Base-by-base conservation (phyloP, 2,113 vertebrate species). In the Brachypodius melanocephalos region DNA sequence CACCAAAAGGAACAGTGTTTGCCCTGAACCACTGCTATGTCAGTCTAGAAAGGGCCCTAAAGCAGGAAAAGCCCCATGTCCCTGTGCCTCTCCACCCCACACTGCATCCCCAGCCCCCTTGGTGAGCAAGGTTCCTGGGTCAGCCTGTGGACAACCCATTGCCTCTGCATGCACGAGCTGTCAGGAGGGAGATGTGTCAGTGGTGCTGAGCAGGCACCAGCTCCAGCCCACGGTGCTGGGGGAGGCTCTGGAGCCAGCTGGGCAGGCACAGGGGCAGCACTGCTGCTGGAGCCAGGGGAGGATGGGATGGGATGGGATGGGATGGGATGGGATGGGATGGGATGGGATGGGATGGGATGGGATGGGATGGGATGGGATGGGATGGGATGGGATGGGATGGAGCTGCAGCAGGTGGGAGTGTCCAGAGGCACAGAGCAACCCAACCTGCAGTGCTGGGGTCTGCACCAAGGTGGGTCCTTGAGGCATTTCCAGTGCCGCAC, bases 201-300 rank as follows among this genome's bases (percentile, higher is more conserved):
- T 31, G 76, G 28, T 36, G 38, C 22, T 51, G 45, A 91, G 72
- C 3, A 1, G 54, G 45, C 1, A 3, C 2, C 13, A 42, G 51
- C 13, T 9, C 63, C 32, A 8, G 38, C 36, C 42, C 5, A 7
- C 5, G 0, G 1, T 20, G 49, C 2, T 40, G 34, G 51, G 29
- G 6, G 18, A 67, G 42, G 48, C 62, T 38, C 69, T 46, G 83
- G 82, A 34, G 66, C 20, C 14, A 42, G 63, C 58, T 31, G 19
- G 18, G 71, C 45, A 73, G 69, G 58, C 21, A 51, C 16, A 25
- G 0, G 14, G 43, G 6, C 42, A 89, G 36, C 36, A 10, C 38
- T 12, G 28, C 67, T 69, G 48, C 51, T 45, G 77, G 32, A 4
- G 25, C 32, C 3, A 34, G 57, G 22, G n/a, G 9, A 22, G n/a